These are phyloP conservation scores for Oligia latruncula DNA, from an alignment of 2,888 invertebrate species.

Conservation along the genomic window DNA sequence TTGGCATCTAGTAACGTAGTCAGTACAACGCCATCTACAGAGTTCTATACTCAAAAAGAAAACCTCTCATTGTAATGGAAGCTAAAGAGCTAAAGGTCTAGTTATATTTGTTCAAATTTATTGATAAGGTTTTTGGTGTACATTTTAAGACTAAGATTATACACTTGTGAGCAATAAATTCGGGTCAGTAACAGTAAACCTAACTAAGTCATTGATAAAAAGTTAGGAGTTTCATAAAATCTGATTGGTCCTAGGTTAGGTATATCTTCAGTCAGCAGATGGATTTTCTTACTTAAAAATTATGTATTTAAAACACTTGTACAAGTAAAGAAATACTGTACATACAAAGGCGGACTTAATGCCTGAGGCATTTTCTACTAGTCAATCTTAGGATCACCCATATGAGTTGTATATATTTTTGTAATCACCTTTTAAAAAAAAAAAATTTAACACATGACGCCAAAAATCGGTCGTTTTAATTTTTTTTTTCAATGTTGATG, in stretches of 20 bases:
- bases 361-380: background rate
- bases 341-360: too few species aligned
- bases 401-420: too few species aligned
- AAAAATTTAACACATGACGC: too few species aligned
- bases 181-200: background rate
- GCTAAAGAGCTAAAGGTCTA: background rate
- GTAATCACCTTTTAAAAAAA: too few species aligned
- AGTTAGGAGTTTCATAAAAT: background rate
- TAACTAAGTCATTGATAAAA: too few species aligned
- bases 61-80: background rate
- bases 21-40: too few species aligned
- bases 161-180: background rate
- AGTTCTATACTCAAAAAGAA: too few species aligned
- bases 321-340: background rate
- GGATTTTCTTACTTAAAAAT: background rate
- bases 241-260: background rate
- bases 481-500: too few species aligned
- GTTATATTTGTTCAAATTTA: background rate
- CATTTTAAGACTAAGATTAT: background rate
- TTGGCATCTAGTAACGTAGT: too few species aligned
- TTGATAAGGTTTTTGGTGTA: slow-evolving; percentile 2
- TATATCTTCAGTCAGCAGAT: background rate
- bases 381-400: background rate
- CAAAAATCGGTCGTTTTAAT: too few species aligned
- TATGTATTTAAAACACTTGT: background rate